Conservation (phyloP, 2,797 vertebrate species). For the Melanotaenia maccullochi region DNA sequence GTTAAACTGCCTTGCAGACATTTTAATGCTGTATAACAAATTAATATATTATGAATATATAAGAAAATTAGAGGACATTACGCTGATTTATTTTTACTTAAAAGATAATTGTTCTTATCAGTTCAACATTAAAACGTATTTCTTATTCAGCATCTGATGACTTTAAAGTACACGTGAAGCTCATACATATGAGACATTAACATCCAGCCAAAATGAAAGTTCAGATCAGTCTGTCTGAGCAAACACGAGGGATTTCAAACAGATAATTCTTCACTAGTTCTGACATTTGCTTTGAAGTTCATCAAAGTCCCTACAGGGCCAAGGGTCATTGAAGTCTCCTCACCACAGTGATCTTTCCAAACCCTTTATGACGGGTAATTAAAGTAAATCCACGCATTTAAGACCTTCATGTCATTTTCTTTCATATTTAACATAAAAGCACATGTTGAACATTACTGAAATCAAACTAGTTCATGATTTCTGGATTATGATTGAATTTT, state of each 20-base stretch:
- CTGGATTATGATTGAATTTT: neutral
- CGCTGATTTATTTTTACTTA: too few relatives aligned
- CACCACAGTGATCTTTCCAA: conserved; percentile 7
- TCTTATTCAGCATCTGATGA: too few relatives aligned
- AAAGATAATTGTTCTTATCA: too few relatives aligned
- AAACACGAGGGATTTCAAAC: conserved; percentile 25
- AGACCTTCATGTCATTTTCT: neutral
- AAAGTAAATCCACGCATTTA: conserved; percentile 14
- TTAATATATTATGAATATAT: too few relatives aligned
- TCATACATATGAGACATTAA: neutral
- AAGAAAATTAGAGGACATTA: too few relatives aligned
- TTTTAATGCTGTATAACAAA: too few relatives aligned
- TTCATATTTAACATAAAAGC: neutral
- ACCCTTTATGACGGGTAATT: conserved; percentile 9
- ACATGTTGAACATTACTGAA: neutral
- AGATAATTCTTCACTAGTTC: conserved; percentile 7
- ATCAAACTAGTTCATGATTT: neutral
- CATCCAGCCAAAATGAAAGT: neutral
- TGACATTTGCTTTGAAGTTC: conserved; percentile 55
- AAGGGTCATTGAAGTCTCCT: conserved; percentile 9
- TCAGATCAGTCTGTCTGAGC: neutral
- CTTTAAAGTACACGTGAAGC: neutral
- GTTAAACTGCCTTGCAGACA: too few relatives aligned
- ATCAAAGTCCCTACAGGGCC: conserved; percentile 23
- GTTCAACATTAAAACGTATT: too few relatives aligned